phyloP scores from a whole-genome alignment of 2,113 vertebrate species.

The Oophaga pumilio region DNA sequence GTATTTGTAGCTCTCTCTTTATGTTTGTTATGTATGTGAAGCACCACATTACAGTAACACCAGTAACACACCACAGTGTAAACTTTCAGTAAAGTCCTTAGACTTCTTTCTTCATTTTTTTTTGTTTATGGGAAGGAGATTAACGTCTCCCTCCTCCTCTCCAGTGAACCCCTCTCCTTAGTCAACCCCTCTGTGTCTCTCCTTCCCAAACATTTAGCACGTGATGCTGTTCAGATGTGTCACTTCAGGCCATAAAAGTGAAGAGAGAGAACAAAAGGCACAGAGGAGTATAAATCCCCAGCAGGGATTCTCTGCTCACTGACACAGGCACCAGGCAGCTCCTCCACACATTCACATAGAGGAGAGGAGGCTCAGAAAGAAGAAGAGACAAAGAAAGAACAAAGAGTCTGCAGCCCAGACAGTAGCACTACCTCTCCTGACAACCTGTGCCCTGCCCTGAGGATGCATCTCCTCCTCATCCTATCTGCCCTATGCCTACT shows the following conservation, averaged over 20 bases:
- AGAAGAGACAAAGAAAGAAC: constrained; percentile 27
- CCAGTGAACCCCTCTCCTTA: constrained; percentile 53
- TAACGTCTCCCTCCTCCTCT: constrained; percentile 49
- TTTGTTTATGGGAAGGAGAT: constrained; percentile 12
- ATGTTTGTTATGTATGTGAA: neutral
- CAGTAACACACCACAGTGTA: neutral
- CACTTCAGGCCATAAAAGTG: constrained; percentile 68
- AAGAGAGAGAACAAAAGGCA: constrained; percentile 76
- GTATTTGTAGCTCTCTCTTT: neutral
- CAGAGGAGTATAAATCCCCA: constrained; percentile 72
- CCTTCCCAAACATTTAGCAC: constrained; percentile 54
- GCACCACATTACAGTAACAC: neutral
- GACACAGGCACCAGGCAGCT: constrained; percentile 55
- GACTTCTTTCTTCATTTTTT: neutral
- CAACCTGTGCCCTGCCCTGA: constrained; percentile 14
- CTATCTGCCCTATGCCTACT: constrained; percentile 56
- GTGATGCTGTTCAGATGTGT: constrained; percentile 66
- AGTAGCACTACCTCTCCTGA: neutral
- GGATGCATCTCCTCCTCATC: constrained; percentile 41
- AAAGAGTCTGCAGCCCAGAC: neutral
- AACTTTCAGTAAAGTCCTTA: constrained; percentile 18
- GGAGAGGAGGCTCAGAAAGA: neutral
- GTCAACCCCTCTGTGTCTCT: constrained; percentile 36
- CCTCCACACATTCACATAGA: constrained; percentile 45
- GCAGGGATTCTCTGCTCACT: constrained; percentile 59